Evolutionary conservation across 2,888 invertebrate genomes (phyloP).

Genomic region (Alsophila aescularia): DNA sequence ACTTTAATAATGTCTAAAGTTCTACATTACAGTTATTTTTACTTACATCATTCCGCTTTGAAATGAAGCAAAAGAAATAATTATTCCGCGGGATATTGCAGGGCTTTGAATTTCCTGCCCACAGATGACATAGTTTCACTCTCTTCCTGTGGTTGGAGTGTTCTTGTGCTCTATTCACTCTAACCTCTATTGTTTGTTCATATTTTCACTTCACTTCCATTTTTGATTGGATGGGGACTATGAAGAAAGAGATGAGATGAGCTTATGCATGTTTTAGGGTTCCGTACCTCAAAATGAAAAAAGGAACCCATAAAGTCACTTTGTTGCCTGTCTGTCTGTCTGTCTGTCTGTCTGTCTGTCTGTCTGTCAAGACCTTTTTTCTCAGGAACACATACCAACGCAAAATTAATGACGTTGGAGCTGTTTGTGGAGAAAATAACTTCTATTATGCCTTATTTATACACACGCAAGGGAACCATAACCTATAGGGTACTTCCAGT

Average conservation of each 20-base stretch:
- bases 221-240: conserved; percentile 3
- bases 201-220: neutral
- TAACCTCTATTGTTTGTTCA: neutral
- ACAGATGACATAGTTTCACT: conserved; percentile 26
- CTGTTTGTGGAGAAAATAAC: no score
- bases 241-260: neutral
- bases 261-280: no score
- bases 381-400: no score
- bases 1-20: neutral
- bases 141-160: conserved; percentile 15
- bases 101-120: conserved; percentile 23
- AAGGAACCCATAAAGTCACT: no score
- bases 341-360: no score
- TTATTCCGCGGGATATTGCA: conserved; percentile 19
- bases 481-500: no score
- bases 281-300: no score
- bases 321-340: no score
- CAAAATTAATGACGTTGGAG: no score
- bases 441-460: no score
- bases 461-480: no score
- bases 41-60: conserved; percentile 3
- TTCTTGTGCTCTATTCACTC: conserved; percentile 5
- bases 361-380: no score
- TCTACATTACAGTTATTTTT: conserved; percentile 12
- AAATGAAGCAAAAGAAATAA: conserved; percentile 26